phyloP scores from a whole-genome alignment of 1,140 invertebrate species.

The Wasmannia auropunctata region DNA sequence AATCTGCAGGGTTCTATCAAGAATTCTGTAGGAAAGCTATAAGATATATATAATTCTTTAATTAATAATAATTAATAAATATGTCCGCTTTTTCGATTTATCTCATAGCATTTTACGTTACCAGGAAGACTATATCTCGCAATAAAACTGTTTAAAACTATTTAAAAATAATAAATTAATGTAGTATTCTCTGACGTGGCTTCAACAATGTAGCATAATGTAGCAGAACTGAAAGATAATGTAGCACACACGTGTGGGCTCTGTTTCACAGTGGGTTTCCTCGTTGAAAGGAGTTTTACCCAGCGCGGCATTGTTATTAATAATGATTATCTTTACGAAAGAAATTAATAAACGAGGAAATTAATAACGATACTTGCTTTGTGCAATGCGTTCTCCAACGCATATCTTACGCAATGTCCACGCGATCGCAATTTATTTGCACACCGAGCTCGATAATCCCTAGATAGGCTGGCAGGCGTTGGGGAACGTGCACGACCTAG shows the following conservation, averaged over 20 bases:
- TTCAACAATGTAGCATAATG: not conserved
- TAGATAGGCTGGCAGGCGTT: not conserved
- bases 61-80: constrained; percentile 18
- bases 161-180: constrained; percentile 44
- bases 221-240: too few relatives aligned
- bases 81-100: not conserved
- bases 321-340: constrained; percentile 1
- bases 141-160: not conserved
- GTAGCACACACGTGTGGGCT: not conserved
- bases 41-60: not conserved
- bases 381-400: not conserved
- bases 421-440: not conserved
- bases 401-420: not conserved
- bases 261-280: not conserved
- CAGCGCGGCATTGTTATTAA: not conserved
- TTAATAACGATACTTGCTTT: not conserved
- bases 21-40: not conserved
- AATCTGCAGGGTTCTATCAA: not conserved
- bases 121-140: not conserved
- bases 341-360: not conserved
- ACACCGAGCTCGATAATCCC: not conserved
- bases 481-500: constrained; percentile 40
- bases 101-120: not conserved
- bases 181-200: constrained; percentile 17
- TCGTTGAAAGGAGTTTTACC: not conserved